Base-by-base conservation (phyloP, 2,113 vertebrate species). In the Cettia cetti region DNA sequence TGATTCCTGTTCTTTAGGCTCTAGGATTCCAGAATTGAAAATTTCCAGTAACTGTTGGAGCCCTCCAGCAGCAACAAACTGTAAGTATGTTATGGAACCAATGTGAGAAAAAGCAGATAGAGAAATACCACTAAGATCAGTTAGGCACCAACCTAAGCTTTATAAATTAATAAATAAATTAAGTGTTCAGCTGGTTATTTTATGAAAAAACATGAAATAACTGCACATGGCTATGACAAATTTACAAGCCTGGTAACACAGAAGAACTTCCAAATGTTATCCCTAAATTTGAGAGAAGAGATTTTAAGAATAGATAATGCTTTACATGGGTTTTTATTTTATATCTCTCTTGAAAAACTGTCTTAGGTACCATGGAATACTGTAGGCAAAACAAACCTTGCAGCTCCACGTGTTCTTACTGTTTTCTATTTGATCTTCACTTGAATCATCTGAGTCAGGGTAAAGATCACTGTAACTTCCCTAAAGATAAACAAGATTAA, bases 341-440 rank as follows among this genome's bases (percentile, higher is more conserved):
- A 3, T 13, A 13, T 15, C 3, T 53, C 31, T 76, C 78, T 80
- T 45, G 3, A 87, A 69, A 89, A 85, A 15, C 7, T 68, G 6
- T 7, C 75, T 27, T 59, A 50, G 10, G 24, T 50, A 81, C 64
- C 70, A 89, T 4, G 60, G 14, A 78, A 70, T 31, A 87, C 14
- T 21, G 15, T 57, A 91, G 20, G 50, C 44, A 86, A 86, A 81
- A 71, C 98, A 89, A 95, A 99, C 99, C 99, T 99, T 99, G 98
- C 99, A 99, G 97, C 99, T 99, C 99, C 99, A 99, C 0, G 99
- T 99, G 98, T 99, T 99, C 98, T 99, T 99, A 98, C 99, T 99
- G 75, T 99, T 99, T 97, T 99, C 99, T 71, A 99, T 99, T 97
- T 99, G 99, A 97, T 99, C 99, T 95, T 99, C 99, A 84, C 99